These are phyloP conservation scores for Drosophila macrospina DNA, from an alignment of 2,888 invertebrate species.

Conservation along the genomic window DNA sequence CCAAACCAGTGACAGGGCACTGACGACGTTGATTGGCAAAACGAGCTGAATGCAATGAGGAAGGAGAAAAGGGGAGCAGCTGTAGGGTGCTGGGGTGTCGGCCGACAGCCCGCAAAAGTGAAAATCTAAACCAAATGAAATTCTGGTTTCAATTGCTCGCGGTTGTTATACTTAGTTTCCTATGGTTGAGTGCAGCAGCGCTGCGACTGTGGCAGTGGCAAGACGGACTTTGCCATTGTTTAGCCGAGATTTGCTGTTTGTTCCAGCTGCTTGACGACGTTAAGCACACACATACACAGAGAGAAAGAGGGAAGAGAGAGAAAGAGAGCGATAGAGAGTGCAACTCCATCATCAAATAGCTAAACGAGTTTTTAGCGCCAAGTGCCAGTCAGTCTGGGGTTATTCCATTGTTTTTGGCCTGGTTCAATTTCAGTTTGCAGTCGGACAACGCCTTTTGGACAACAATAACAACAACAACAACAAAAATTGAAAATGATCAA, in stretches of 20 bases:
- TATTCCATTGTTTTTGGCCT: slow-evolving; percentile 71
- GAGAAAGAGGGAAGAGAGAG: slow-evolving; percentile 20
- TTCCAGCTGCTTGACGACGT: slow-evolving; percentile 78
- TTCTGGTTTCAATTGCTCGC: slow-evolving; percentile 82
- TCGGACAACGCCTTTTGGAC: slow-evolving; percentile 60
- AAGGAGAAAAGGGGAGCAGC: background rate
- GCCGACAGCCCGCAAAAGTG: slow-evolving; percentile 75
- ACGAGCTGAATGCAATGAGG: background rate
- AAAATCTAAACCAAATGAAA: slow-evolving; percentile 80
- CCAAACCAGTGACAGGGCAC: background rate
- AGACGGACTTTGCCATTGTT: slow-evolving; percentile 72
- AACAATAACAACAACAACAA: too few species aligned
- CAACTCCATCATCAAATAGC: slow-evolving; percentile 50
- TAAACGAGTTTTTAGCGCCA: slow-evolving; percentile 70
- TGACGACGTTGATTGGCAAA: slow-evolving; percentile 5
- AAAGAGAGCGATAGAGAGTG: slow-evolving; percentile 6
- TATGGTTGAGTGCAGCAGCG: slow-evolving; percentile 61
- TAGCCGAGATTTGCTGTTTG: slow-evolving; percentile 75
- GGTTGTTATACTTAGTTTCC: slow-evolving; percentile 50
- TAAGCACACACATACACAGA: slow-evolving; percentile 46
- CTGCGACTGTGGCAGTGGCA: slow-evolving; percentile 20
- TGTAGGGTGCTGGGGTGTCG: slow-evolving; percentile 1
- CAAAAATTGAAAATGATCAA: slow-evolving; percentile 68
- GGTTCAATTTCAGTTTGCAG: slow-evolving; percentile 65
- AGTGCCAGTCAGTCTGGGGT: slow-evolving; percentile 69